Evolutionary conservation across 2,888 invertebrate genomes (phyloP), one percentile per base, ranked within the genome.

Genomic region (Helleia helle): DNA sequence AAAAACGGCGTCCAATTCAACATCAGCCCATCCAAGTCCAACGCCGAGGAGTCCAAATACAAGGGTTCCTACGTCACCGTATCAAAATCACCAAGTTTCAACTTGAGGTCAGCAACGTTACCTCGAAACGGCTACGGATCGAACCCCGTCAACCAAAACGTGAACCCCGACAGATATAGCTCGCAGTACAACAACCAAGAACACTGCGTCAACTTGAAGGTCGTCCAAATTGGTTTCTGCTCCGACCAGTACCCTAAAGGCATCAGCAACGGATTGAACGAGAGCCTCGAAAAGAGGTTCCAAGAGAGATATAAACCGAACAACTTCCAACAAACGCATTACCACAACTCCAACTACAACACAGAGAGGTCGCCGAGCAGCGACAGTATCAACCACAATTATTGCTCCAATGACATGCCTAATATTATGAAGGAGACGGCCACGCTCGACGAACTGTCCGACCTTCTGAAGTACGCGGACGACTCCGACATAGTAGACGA

Each of bases 391-490:
- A 83, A 80, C 49, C 84, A 84, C 47, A 81, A 81, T 50, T 83
- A 79, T 50, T 75, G 76, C 49, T 54, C 77, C 4, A 79, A 60
- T 39, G 80, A 83, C 12, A 76, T 80, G 75, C 83, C 75, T 49
- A 83, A 70, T 44, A 69, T 79, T 13, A 75, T 74, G 62, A 68
- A 75, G 62, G 87, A 81, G 61, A 87, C 88, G 38, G 87, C 88
- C 25, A 91, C 90, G 39, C 67, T 92, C 26, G 92, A 92, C 52
- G 92, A 92, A 61, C 71, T 92, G 1, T 91, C 91, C 2, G 91
- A 92, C 67, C 72, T 91, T 1, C 70, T 92, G 41, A 89, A 90
- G 52, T 91, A 91, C 56, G 91, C 91, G 25, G 94, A 94, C 53
- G 92, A 92, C 62, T 90, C 93, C 18, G 89, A 88, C 39, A 87